A percentile compares a stretch with the other conserved stretches of the same genome.
Conservation (phyloP, 2,888 invertebrate species). For the Acrocera orbiculus region DNA sequence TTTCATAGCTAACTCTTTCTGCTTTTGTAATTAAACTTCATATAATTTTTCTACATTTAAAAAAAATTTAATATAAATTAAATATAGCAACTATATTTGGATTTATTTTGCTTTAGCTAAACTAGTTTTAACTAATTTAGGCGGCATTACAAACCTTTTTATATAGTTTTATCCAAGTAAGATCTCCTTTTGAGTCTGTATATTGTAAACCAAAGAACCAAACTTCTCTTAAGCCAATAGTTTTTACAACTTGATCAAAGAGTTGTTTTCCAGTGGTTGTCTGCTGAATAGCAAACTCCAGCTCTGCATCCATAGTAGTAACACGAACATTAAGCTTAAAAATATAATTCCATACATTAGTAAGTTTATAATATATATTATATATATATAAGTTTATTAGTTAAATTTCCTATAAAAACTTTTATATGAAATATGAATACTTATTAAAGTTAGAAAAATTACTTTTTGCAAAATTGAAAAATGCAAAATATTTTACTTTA, state of each 20-base stretch:
- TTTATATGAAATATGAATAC: background rate
- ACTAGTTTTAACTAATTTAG: no score
- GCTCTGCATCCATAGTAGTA: conserved; percentile 99
- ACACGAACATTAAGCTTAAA: conserved; percentile 96
- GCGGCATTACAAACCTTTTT: conserved; percentile 67
- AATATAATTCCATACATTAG: conserved; percentile 15
- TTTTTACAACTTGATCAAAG: conserved; percentile 99
- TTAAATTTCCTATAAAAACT: no score
- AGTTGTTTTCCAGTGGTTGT: conserved; percentile 99
- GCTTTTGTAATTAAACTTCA: no score
- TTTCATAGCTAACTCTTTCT: no score
- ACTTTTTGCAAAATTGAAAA: no score
- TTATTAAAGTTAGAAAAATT: no score
- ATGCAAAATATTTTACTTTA: no score
- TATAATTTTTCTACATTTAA: no score
- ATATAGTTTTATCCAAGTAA: conserved; percentile 98
- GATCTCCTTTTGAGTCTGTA: conserved; percentile 93
- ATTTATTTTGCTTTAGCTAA: no score
- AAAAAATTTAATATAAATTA: no score
- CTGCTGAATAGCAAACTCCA: conserved; percentile 99
- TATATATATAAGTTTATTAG: no score
- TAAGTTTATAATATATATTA: background rate
- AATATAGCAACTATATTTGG: no score
- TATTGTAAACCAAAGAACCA: conserved; percentile 99
- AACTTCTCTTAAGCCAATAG: conserved; percentile 94